A percentile compares a stretch with the other conserved stretches of the same genome.
These are phyloP conservation scores for Platygyra sinensis DNA, from an alignment of 64 coral and sea anemone species.

Conservation along the genomic window DNA sequence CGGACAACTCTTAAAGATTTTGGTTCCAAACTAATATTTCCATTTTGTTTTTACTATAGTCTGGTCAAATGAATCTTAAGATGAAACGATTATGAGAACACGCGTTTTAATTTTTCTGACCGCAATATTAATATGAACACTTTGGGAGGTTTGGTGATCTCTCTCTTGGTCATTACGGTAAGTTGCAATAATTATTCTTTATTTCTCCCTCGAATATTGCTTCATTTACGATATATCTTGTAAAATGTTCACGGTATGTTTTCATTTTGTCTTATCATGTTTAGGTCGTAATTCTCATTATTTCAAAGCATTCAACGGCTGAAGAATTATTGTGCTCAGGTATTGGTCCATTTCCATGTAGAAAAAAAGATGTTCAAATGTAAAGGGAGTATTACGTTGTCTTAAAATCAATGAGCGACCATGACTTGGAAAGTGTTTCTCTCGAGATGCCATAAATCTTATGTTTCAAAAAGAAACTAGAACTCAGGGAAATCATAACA, in stretches of 20 bases:
- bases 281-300: neutral
- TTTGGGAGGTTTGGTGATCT: neutral
- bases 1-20: no score
- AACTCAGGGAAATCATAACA: no score
- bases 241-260: neutral
- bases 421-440: neutral
- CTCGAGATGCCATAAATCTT: no score
- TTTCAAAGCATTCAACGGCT: neutral
- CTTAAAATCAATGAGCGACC: no score
- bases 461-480: no score
- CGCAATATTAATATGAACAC: neutral
- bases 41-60: no score
- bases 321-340: neutral
- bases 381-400: no score
- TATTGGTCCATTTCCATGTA: neutral
- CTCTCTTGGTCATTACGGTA: neutral
- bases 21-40: no score
- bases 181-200: neutral
- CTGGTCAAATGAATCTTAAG: no score
- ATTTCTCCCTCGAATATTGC: neutral
- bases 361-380: neutral
- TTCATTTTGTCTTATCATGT: neutral
- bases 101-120: neutral
- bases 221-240: neutral
- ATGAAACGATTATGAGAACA: no score